phyloP scores from a whole-genome alignment of 2,113 vertebrate species.

The Bufo gargarizans region DNA sequence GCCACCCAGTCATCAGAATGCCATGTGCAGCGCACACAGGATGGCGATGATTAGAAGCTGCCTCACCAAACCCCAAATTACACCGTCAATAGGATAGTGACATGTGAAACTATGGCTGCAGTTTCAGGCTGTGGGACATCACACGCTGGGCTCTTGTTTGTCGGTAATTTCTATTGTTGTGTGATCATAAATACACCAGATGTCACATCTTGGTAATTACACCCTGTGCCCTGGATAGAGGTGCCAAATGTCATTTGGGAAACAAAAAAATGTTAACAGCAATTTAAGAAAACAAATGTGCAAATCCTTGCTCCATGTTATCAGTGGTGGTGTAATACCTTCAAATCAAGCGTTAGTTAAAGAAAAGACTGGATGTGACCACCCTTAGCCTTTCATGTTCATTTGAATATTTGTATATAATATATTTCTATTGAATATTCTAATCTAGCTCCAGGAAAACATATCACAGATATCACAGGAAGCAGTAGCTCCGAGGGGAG shows the following conservation, averaged over 20 bases:
- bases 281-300: conserved; percentile 13
- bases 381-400: too few species aligned
- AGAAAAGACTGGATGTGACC: too few species aligned
- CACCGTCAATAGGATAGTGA: conserved; percentile 26
- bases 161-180: conserved; percentile 38
- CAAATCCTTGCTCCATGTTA: background rate
- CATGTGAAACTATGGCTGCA: conserved; percentile 7
- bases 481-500: background rate
- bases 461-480: background rate
- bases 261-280: conserved; percentile 5
- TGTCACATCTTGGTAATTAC: conserved; percentile 16
- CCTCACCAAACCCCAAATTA: conserved; percentile 33
- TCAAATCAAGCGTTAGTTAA: too few species aligned
- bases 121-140: background rate
- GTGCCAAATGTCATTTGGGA: conserved; percentile 26
- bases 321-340: background rate
- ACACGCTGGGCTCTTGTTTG: conserved; percentile 35
- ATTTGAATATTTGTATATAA: too few species aligned
- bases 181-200: conserved; percentile 35
- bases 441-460: background rate
- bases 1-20: conserved; percentile 6
- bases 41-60: conserved; percentile 30
- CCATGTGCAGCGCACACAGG: background rate
- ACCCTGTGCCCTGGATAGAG: background rate
- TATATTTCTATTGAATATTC: background rate